Conservation (phyloP, 2,113 vertebrate genomes). For the Tiliqua scincoides region DNA sequence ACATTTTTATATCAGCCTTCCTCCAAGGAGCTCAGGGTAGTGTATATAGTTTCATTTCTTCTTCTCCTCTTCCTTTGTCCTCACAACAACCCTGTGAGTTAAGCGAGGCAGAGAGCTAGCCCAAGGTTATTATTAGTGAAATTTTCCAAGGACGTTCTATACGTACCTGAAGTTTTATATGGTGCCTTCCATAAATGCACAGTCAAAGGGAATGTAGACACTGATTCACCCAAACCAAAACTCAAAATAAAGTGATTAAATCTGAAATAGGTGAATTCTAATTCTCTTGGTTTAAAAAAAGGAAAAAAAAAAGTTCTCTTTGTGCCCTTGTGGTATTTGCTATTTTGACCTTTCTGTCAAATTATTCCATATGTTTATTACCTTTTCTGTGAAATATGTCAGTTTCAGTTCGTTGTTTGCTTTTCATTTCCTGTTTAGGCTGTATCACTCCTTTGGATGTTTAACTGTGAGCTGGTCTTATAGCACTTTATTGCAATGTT, state of each 20-base stretch:
- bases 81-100: too few species aligned
- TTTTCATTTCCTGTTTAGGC: constrained; percentile 44
- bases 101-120: too few species aligned
- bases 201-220: background rate
- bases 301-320: background rate
- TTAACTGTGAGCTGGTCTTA: background rate
- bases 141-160: background rate
- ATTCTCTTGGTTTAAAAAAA: background rate
- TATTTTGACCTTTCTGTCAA: constrained; percentile 18
- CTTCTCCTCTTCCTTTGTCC: too few species aligned
- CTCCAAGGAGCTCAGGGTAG: too few species aligned
- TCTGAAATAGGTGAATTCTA: background rate
- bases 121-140: too few species aligned
- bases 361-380: constrained; percentile 37
- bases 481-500: background rate
- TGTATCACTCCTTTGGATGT: constrained; percentile 8
- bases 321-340: constrained; percentile 5
- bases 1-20: too few species aligned
- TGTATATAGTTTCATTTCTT: too few species aligned
- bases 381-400: constrained; percentile 29
- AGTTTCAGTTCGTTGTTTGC: constrained; percentile 19
- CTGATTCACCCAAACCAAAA: background rate
- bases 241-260: background rate
- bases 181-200: background rate
- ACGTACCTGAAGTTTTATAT: background rate